Evolutionary conservation across 2,888 invertebrate species (phyloP), one percentile per base, ranked within the genome.

Genomic region (Mesodorylaimus sp.): DNA sequence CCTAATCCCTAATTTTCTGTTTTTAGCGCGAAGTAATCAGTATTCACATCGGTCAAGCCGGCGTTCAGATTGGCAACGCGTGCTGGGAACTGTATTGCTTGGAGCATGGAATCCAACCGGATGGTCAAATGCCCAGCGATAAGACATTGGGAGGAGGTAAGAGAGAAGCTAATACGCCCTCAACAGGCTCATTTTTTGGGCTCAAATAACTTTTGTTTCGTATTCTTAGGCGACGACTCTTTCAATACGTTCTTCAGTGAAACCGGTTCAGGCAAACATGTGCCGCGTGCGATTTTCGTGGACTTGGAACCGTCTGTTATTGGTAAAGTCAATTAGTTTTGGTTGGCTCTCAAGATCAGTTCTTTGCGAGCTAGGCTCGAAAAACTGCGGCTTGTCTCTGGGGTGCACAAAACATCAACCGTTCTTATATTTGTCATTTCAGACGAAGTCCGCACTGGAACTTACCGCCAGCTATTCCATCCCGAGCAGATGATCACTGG

Each of bases 401-500:
- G n/a, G n/a, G n/a, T n/a, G n/a, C n/a, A n/a, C n/a, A n/a, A n/a
- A n/a, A n/a, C n/a, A n/a, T n/a, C n/a, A n/a, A n/a, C n/a, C n/a
- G n/a, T n/a, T n/a, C n/a, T n/a, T n/a, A n/a, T n/a, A n/a, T n/a
- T n/a, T n/a, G 5, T 44, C 25, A 3, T 52, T 16, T 10, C 51
- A 60, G 69, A 69, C 56, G 70, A 70, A 57, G 66, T 69, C 2
- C 60, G 69, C 26, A 67, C 66, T 16, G 69, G 69, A 19, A 64
- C 62, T 10, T 89, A 89, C 76, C 77, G 87, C 56, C 86, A 87
- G 72, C 77, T 93, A 65, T 91, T 91, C 78, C 91, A 93, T 71
- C 91, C 91, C 55, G 91, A 91, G 74, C 91, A 91, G 73, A 75
- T 89, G 69, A 87, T 89, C 71, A 87, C 87, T 61, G 88, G 89